Evolutionary conservation across 2,888 invertebrate genomes (phyloP).

Genomic region (Mimas tiliae): DNA sequence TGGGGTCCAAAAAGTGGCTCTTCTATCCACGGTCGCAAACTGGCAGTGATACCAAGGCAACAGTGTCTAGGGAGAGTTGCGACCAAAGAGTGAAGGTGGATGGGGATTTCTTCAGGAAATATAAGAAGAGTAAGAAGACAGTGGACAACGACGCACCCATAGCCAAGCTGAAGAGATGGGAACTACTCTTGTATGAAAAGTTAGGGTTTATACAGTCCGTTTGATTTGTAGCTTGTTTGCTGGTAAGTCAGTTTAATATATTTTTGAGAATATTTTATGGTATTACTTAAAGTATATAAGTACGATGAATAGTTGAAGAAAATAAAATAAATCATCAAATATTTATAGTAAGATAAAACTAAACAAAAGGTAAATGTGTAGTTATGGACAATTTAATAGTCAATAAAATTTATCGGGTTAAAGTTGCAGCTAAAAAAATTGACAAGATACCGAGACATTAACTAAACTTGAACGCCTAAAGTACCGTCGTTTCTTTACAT

Average conservation of each 20-base stretch:
- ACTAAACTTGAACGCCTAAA: neutral
- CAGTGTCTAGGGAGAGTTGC: conserved; percentile 53
- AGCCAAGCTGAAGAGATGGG: conserved; percentile 76
- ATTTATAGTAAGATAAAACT: neutral
- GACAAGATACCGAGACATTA: no score
- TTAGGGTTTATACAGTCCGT: conserved; percentile 75
- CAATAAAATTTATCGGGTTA: neutral
- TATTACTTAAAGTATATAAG: neutral
- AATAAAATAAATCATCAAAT: neutral
- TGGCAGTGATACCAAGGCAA: conserved; percentile 40
- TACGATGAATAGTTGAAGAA: neutral
- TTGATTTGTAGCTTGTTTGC: conserved; percentile 33
- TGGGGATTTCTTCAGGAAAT: conserved; percentile 72
- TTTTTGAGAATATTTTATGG: neutral
- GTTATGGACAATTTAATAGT: neutral
- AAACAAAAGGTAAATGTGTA: neutral
- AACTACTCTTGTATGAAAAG: conserved; percentile 75
- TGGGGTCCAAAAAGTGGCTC: conserved; percentile 74
- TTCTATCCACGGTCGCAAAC: conserved; percentile 65
- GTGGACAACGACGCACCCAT: conserved; percentile 70
- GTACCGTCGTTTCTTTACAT: neutral
- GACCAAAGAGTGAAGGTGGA: conserved; percentile 76
- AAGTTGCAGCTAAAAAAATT: neutral
- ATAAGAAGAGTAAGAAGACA: conserved; percentile 66
- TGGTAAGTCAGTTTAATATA: conserved; percentile 15